Conservation (phyloP, 1,140 invertebrate species). For the Hyphantria cunea region DNA sequence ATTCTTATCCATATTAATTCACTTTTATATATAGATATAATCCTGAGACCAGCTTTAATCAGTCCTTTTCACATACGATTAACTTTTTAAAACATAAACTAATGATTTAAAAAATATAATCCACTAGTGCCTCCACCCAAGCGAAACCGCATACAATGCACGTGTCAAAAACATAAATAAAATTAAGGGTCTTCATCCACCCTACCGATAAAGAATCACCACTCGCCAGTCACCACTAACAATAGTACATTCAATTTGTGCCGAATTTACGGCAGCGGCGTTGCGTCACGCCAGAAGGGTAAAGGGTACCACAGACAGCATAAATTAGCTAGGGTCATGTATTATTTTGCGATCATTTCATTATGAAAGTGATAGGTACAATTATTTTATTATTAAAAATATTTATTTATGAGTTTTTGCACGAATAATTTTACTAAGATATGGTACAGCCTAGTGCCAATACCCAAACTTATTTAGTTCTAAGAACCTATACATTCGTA, state of each 20-base stretch:
- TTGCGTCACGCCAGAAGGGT: conserved; percentile 31
- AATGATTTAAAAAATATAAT: conserved; percentile 24
- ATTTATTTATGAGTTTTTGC: no score
- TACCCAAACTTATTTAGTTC: no score
- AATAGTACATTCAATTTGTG: conserved; percentile 65
- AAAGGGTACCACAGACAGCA: conserved; percentile 39
- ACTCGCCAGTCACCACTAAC: conserved; percentile 4
- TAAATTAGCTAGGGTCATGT: conserved; percentile 52
- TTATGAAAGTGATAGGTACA: no score
- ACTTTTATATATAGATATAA: background rate
- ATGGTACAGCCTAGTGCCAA: no score
- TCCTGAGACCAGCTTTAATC: background rate
- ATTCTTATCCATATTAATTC: no score
- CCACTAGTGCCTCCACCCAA: conserved; percentile 8
- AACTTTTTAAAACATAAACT: background rate
- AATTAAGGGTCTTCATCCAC: conserved; percentile 53
- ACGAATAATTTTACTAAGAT: no score
- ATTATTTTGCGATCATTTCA: conserved; percentile 8
- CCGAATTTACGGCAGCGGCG: conserved; percentile 42
- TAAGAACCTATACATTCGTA: no score
- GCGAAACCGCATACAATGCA: conserved; percentile 40
- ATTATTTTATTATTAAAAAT: no score
- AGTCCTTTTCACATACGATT: background rate
- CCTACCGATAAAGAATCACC: conserved; percentile 27
- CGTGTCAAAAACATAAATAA: conserved; percentile 67